A percentile compares a stretch with the other conserved stretches of the same genome.
Evolutionary conservation across 1,140 invertebrate species (phyloP).

Genomic region (Asbolus verrucosus): DNA sequence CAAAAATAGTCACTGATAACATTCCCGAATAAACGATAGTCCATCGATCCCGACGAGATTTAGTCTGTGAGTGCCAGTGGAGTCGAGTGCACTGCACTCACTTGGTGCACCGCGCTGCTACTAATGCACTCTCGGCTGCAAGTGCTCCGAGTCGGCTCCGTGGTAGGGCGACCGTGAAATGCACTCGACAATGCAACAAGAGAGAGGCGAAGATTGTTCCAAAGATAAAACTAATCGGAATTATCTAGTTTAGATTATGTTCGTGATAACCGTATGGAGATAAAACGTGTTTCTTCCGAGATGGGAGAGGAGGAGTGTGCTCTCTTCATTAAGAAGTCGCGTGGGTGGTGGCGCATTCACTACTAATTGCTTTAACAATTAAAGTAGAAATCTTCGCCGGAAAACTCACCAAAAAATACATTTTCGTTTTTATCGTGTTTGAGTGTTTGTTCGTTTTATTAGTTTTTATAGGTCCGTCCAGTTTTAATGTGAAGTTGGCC

Average conservation of each 20-base stretch:
- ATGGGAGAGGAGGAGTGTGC: too few species aligned
- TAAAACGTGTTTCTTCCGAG: not conserved
- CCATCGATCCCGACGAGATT: conserved; percentile 6
- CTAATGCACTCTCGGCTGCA: conserved; percentile 28
- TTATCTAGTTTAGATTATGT: conserved; percentile 2
- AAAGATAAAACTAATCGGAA: conserved; percentile 13
- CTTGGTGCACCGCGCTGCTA: too few species aligned
- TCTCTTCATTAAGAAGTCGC: too few species aligned
- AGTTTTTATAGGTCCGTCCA: too few species aligned
- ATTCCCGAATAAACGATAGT: not conserved
- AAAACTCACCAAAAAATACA: too few species aligned
- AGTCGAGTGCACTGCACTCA: conserved; percentile 5
- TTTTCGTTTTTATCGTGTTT: too few species aligned
- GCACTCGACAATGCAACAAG: not conserved
- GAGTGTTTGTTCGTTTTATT: too few species aligned
- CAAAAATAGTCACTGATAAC: not conserved
- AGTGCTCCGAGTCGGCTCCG: not conserved
- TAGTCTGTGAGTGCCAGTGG: not conserved
- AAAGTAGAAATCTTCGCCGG: too few species aligned
- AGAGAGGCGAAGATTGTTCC: conserved; percentile 27
- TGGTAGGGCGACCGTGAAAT: conserved; percentile 36
- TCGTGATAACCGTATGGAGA: not conserved
- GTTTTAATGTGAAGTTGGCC: too few species aligned
- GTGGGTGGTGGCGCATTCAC: too few species aligned
- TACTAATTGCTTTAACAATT: too few species aligned